phyloP scores from a whole-genome alignment of 1,140 invertebrate species.

The Heliconius himera region DNA sequence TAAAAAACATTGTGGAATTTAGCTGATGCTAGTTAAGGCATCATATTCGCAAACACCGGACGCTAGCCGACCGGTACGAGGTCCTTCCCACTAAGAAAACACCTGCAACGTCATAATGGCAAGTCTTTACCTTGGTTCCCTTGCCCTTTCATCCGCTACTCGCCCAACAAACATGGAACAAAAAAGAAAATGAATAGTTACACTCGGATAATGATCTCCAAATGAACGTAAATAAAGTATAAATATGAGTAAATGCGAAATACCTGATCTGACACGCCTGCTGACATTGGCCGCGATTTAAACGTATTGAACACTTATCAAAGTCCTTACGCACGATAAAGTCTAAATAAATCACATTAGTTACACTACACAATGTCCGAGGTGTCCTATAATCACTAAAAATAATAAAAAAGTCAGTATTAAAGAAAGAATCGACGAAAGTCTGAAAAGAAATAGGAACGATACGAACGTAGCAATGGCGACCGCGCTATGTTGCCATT shows the following conservation, averaged over 20 bases:
- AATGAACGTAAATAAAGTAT: constrained; percentile 50
- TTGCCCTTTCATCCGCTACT: constrained; percentile 95
- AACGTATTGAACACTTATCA: constrained; percentile 68
- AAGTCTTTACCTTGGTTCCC: constrained; percentile 88
- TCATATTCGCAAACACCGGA: constrained; percentile 55
- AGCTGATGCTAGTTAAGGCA: constrained; percentile 37
- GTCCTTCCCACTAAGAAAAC: constrained; percentile 68
- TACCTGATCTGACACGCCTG: constrained; percentile 87
- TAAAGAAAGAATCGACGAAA: constrained; percentile 61
- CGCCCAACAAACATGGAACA: constrained; percentile 80
- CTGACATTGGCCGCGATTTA: constrained; percentile 85
- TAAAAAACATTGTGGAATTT: constrained; percentile 18
- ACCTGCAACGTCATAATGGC: constrained; percentile 77
- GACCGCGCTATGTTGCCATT: constrained; percentile 42
- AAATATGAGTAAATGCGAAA: constrained; percentile 68
- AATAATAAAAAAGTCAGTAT: constrained; percentile 69
- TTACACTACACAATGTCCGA: constrained; percentile 73
- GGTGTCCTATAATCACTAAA: constrained; percentile 68
- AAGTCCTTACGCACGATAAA: constrained; percentile 69
- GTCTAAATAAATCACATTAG: constrained; percentile 47
- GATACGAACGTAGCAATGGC: constrained; percentile 57
- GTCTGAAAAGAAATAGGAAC: constrained; percentile 70
- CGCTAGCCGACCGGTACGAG: constrained; percentile 70
- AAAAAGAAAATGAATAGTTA: constrained; percentile 59
- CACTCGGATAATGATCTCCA: constrained; percentile 45